Evolutionary conservation across 2,797 vertebrate species (phyloP), one percentile per base, ranked within the genome.

Genomic region (Brachyalestes nurse): DNA sequence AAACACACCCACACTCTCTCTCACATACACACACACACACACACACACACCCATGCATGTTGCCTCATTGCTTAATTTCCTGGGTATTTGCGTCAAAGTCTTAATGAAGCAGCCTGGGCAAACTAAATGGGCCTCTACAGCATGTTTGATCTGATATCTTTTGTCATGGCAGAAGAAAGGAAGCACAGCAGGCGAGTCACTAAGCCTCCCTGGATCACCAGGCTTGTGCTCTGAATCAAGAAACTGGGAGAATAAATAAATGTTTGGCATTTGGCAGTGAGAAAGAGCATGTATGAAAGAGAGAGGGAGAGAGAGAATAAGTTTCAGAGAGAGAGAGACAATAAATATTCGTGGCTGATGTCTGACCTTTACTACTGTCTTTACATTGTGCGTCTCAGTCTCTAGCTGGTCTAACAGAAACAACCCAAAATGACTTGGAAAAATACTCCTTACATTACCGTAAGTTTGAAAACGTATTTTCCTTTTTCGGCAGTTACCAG

Each of bases 141-240:
- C 64, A 73, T 70, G 84, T 82, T 80, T 73, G 71, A 85, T 82
- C 80, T 80, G 80, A 77, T 85, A 85, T 70, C 73, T 80, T 82
- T 85, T 85, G 84, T 85, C 62, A 51, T 28, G 21, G 72, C 69
- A 67, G 61, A 82, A 78, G 71, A 78, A 78, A 72, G 67, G 75
- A 67, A 40, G 60, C 65, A 76, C 69, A 69, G 73, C 75, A 76
- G 75, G 77, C 74, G 64, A 85, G 42, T 74, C 74, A 67, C 76
- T 76, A 71, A 82, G 61, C 72, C 45, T 73, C 62, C 73, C 62
- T 70, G 55, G 67, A 73, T 79, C 80, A 82, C 23, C 23, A 57
- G 45, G n/a, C 23, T 1, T 69, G 80, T 85, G 67, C 67, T 65
- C 55, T 67, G 53, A 72, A 78, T 82, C 67, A 72, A 62, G 60